Evolutionary conservation across 2,888 invertebrate species (phyloP).

Genomic region (Limnephilus lunatus): DNA sequence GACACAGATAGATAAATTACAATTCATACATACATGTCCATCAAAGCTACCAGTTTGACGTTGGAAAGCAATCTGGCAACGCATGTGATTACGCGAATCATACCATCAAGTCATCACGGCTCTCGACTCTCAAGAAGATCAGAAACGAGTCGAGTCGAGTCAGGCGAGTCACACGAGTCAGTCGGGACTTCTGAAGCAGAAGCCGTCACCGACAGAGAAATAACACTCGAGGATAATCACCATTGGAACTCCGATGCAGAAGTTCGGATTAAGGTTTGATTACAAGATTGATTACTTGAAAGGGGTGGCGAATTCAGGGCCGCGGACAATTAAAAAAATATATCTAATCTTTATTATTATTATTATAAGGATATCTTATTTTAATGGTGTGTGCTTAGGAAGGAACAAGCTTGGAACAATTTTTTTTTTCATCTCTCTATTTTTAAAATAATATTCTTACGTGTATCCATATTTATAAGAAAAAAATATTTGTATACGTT

Average conservation of each 20-base stretch:
- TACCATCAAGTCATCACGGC: not conserved
- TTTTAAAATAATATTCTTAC: too few relatives aligned
- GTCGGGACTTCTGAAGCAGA: not conserved
- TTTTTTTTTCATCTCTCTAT: too few relatives aligned
- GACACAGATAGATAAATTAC: not conserved
- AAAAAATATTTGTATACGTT: too few relatives aligned
- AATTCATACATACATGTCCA: not conserved
- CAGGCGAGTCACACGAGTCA: not conserved
- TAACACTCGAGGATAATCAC: slow-evolving; percentile 4
- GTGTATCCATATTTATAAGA: too few relatives aligned
- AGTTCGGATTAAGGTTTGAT: not conserved
- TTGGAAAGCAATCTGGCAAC: not conserved
- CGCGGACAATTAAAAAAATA: not conserved
- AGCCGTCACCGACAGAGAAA: slow-evolving; percentile 1
- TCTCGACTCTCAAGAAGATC: not conserved
- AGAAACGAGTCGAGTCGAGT: not conserved
- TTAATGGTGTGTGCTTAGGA: too few relatives aligned
- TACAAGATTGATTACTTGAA: not conserved
- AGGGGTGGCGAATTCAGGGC: not conserved
- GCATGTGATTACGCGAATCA: not conserved
- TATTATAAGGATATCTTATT: not conserved
- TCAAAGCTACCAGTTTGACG: not conserved
- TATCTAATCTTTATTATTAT: not conserved
- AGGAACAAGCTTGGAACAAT: too few relatives aligned
- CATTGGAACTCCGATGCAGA: not conserved